Conservation (phyloP, 2,888 invertebrate genomes). For the Liodrosophila aerea region DNA sequence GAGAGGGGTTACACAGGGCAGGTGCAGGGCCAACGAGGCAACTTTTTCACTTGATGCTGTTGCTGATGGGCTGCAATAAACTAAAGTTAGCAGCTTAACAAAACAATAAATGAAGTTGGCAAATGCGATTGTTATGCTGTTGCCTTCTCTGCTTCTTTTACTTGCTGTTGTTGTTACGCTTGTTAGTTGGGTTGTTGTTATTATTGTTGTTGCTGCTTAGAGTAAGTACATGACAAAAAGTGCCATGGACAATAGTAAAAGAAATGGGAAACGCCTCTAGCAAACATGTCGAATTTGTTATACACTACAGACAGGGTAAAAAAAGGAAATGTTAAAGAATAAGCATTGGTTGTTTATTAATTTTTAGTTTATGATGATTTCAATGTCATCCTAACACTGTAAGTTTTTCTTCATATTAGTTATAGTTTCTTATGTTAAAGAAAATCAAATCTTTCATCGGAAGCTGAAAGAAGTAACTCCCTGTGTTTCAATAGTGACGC, state of each 20-base stretch:
- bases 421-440: no score
- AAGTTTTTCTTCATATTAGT: no score
- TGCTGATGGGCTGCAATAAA: constrained; percentile 67
- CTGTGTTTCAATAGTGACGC: no score
- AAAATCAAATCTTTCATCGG: no score
- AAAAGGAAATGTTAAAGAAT: no score
- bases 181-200: constrained; percentile 1
- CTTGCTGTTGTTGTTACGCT: background rate
- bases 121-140: constrained; percentile 71
- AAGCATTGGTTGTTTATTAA: no score
- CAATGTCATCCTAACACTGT: no score
- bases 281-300: constrained; percentile 19
- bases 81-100: constrained; percentile 77
- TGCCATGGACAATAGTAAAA: constrained; percentile 30
- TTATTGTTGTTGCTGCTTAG: constrained; percentile 10
- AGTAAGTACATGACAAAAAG: constrained; percentile 36
- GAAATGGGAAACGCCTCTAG: background rate
- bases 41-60: constrained; percentile 42
- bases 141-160: constrained; percentile 12
- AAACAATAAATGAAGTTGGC: constrained; percentile 77
- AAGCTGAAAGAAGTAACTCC: no score
- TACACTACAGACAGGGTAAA: constrained; percentile 28
- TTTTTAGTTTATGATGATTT: no score
- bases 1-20: background rate
- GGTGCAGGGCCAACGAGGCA: constrained; percentile 19